Conservation (phyloP, 2,888 invertebrate genomes). For the Lymantria monacha region DNA sequence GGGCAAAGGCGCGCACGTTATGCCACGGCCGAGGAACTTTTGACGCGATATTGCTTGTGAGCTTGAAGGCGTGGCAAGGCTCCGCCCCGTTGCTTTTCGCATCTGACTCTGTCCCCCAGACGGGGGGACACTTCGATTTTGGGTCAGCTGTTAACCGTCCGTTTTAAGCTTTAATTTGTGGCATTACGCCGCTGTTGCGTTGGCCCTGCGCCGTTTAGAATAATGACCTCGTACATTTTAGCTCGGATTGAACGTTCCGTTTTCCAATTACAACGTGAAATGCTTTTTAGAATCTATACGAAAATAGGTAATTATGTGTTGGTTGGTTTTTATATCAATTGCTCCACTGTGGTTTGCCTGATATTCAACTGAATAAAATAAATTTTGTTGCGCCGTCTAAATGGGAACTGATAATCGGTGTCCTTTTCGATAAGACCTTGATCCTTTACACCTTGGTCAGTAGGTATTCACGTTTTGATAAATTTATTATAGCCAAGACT, state of each 20-base stretch:
- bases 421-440: too few relatives aligned
- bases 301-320: conserved; percentile 21
- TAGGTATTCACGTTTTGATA: too few relatives aligned
- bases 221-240: conserved; percentile 70
- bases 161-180: conserved; percentile 82
- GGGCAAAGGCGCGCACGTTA: conserved; percentile 55
- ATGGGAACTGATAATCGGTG: too few relatives aligned
- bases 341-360: conserved; percentile 14
- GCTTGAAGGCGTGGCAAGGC: conserved; percentile 69
- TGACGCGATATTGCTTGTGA: conserved; percentile 65
- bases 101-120: conserved; percentile 56
- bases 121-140: conserved; percentile 72
- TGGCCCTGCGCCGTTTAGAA: conserved; percentile 71
- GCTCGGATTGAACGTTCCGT: conserved; percentile 55
- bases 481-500: too few relatives aligned
- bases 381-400: not conserved
- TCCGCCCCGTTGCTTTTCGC: conserved; percentile 78
- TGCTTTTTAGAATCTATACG: conserved; percentile 33
- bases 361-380: conserved; percentile 9
- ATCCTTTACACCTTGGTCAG: too few relatives aligned
- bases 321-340: conserved; percentile 16
- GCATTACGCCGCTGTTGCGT: conserved; percentile 69
- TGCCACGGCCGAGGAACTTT: conserved; percentile 70
- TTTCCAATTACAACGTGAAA: conserved; percentile 55
- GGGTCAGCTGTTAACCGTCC: conserved; percentile 81